A percentile compares a stretch with the other conserved stretches of the same genome.
phyloP scores from a whole-genome alignment of 1,140 invertebrate genomes.

The Odontomachus brunneus region DNA sequence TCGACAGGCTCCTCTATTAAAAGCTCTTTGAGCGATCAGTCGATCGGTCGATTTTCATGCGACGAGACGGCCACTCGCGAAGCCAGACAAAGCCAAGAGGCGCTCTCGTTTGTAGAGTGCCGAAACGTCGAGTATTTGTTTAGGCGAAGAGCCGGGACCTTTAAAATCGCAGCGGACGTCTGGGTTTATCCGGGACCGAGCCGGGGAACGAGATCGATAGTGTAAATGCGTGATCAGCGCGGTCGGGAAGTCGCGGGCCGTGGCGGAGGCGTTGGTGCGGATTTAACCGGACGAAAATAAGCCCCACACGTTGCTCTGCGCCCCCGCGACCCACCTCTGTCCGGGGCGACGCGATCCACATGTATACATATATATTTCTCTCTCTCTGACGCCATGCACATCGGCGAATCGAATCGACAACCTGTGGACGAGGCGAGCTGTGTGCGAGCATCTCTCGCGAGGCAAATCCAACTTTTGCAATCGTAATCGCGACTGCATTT shows the following conservation, averaged over 20 bases:
- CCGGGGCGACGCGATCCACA: slow-evolving; percentile 10
- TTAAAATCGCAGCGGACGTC: slow-evolving; percentile 18
- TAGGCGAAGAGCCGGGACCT: not conserved
- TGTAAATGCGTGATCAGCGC: slow-evolving; percentile 10
- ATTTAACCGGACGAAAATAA: slow-evolving; percentile 55
- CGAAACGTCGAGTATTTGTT: slow-evolving; percentile 47
- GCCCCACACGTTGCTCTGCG: not conserved
- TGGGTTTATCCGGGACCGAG: not conserved
- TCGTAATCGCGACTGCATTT: not conserved
- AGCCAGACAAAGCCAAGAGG: slow-evolving; percentile 16
- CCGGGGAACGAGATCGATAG: slow-evolving; percentile 20
- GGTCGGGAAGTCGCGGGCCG: slow-evolving; percentile 18
- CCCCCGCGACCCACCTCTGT: not conserved
- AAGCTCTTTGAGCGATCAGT: not conserved
- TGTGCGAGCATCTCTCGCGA: no score
- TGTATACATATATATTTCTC: no score
- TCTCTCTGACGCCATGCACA: no score
- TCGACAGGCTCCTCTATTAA: not conserved
- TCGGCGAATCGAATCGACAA: slow-evolving; percentile 46
- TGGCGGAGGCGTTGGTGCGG: slow-evolving; percentile 42
- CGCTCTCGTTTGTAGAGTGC: slow-evolving; percentile 21
- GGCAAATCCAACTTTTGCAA: not conserved
- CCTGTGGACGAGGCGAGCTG: not conserved
- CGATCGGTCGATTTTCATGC: not conserved
- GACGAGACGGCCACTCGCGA: not conserved